Percentiles rank a stretch among this genome's conserved stretches.
These are phyloP conservation scores for Thysanoteuthis rhombus DNA, from an alignment of 2,888 invertebrate genomes.

Conservation along the genomic window DNA sequence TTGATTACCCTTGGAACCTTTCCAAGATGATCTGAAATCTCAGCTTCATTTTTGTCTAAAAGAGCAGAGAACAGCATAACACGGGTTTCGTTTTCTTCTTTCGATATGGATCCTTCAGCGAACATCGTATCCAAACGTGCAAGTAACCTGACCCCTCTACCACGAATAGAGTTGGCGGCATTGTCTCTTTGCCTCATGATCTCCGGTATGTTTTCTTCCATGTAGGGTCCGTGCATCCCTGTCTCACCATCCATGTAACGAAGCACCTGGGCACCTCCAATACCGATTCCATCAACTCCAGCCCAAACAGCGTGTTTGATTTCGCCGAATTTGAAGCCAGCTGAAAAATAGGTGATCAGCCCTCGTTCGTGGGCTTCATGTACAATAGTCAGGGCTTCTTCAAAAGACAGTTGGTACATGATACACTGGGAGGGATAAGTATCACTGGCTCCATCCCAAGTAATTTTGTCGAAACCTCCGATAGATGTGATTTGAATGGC, in stretches of 20 bases:
- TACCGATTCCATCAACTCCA: constrained; percentile 49
- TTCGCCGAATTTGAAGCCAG: constrained; percentile 51
- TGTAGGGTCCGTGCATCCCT: constrained; percentile 53
- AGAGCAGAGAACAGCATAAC: constrained; percentile 43
- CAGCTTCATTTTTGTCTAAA: constrained; percentile 38
- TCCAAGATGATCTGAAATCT: background rate
- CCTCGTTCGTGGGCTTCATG: constrained; percentile 48
- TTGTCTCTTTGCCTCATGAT: constrained; percentile 45
- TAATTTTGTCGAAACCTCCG: constrained; percentile 50
- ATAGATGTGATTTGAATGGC: constrained; percentile 45
- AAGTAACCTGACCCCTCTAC: constrained; percentile 44
- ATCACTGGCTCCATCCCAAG: constrained; percentile 52
- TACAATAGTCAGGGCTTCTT: constrained; percentile 47
- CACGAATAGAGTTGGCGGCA: constrained; percentile 43
- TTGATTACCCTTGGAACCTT: constrained; percentile 1
- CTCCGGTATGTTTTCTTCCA: constrained; percentile 49
- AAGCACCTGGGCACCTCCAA: constrained; percentile 49
- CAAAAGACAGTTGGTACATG: constrained; percentile 49
- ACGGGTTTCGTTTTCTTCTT: constrained; percentile 39
- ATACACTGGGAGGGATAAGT: constrained; percentile 52
- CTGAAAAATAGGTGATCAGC: constrained; percentile 49
- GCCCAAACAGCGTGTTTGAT: constrained; percentile 50
- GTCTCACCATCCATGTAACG: constrained; percentile 48
- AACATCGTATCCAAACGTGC: constrained; percentile 50
- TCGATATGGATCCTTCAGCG: constrained; percentile 46